Evolutionary conservation across 2,113 vertebrate genomes (phyloP), one percentile per base, ranked within the genome.

Genomic region (Tupaia tana): DNA sequence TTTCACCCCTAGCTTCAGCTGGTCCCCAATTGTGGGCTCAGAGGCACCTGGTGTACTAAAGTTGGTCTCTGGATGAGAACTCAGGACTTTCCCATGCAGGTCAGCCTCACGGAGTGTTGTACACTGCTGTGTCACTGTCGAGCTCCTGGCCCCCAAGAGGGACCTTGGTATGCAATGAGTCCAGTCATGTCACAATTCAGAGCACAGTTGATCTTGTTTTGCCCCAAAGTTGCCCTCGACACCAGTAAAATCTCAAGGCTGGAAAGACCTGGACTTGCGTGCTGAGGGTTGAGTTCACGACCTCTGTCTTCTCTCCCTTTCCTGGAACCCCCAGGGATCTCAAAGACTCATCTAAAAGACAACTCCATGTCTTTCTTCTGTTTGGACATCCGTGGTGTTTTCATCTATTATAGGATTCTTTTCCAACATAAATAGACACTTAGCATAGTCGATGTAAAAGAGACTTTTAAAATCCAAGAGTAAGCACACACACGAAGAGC

Each of bases 381-480:
- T 88, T 93, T 92, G 64, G 24, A 54, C 16, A 81, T 52, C 11
- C 34, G 7, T 56, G 27, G 27, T 27, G 13, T 73, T 69, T 87
- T 34, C 56, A 59, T 85, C 10, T 58, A 24, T 19, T 63, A 6
- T 27, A 14, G 90, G 54, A 78, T 78, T 91, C 31, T 95, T 97
- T 93, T 82, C 20, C 71, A 88, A 52, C 4, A 7, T 27, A 81
- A 87, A 85, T 77, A 61, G 70, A 67, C 6, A 29, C 8, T 24
- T 80, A 52, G 1, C 27, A 11, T 77, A 6, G 56, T 71, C 27
- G 59, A n/a, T 25, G 54, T 75, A 89, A 82, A 86, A 78, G 24
- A 29, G 24, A 63, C 89, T 95, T 95, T 56, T 15, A 90, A 93
- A 94, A 86, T 66, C 79, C 18, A 80, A 91, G 34, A 54, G 22